A percentile compares a stretch with the other conserved stretches of the same genome.
Evolutionary conservation across 1,140 invertebrate species (phyloP).

Genomic region (Habropoda laboriosa): DNA sequence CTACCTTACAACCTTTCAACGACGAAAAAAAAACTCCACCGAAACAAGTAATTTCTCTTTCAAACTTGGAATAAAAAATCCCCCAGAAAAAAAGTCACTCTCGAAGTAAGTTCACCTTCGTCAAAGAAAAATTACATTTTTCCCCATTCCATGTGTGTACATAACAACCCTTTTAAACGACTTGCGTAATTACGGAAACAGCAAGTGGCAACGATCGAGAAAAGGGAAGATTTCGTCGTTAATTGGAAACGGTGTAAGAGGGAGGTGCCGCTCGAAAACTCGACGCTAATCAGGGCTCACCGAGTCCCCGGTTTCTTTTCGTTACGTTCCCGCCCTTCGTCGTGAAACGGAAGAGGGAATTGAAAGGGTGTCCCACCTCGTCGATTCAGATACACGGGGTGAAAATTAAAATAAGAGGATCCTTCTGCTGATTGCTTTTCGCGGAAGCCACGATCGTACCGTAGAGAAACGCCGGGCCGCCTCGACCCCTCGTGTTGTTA

Average conservation of each 20-base stretch:
- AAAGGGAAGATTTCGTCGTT: slow-evolving; percentile 13
- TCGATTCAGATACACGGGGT: not conserved
- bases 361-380: not conserved
- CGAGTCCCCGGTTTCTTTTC: slow-evolving; percentile 17
- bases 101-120: too few species aligned
- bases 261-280: not conserved
- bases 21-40: not conserved
- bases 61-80: not conserved
- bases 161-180: too few species aligned
- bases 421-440: not conserved
- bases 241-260: slow-evolving; percentile 19
- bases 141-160: too few species aligned
- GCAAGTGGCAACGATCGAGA: not conserved
- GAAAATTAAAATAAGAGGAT: not conserved
- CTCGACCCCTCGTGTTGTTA: too few species aligned
- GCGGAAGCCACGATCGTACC: not conserved
- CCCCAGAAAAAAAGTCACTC: not conserved
- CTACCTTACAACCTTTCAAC: too few species aligned
- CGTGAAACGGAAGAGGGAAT: not conserved
- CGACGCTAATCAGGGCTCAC: slow-evolving; percentile 39
- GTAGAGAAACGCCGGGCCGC: not conserved
- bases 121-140: too few species aligned
- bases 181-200: not conserved
- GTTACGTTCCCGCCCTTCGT: not conserved
- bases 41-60: not conserved